A percentile compares a stretch with the other conserved stretches of the same genome.
Evolutionary conservation across 2,113 vertebrate genomes (phyloP).

Genomic region (Petaurus breviceps): DNA sequence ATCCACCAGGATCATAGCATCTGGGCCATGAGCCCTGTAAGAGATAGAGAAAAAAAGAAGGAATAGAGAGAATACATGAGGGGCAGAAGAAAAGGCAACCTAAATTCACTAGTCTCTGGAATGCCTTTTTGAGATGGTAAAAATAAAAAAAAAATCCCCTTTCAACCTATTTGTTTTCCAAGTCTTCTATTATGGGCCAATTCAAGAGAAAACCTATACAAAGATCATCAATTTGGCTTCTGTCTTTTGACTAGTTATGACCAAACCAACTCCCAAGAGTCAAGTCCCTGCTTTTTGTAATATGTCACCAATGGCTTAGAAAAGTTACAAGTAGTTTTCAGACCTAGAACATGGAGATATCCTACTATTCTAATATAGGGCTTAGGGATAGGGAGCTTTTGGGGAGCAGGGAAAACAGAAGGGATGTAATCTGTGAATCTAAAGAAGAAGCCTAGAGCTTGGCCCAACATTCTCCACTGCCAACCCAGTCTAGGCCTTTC

Average conservation of each 20-base stretch:
- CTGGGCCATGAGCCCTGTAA: slow-evolving; percentile 95
- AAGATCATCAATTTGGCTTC: background rate
- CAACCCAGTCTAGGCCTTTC: slow-evolving; percentile 30
- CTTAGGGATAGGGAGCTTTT: background rate
- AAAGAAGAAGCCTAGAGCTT: background rate
- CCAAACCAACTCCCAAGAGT: background rate
- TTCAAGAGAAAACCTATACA: background rate
- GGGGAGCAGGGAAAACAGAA: too few species aligned
- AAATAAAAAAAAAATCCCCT: background rate
- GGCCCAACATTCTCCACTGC: background rate
- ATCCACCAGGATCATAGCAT: slow-evolving; percentile 97
- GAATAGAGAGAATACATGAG: background rate
- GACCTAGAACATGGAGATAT: background rate
- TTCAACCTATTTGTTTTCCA: background rate
- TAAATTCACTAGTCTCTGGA: background rate
- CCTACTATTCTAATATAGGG: background rate
- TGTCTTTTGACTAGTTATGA: background rate
- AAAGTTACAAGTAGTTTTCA: background rate
- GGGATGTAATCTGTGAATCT: background rate
- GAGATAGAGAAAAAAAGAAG: slow-evolving; percentile 19
- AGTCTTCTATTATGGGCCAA: background rate
- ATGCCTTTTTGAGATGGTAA: background rate
- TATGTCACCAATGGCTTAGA: background rate
- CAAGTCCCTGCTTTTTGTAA: background rate
- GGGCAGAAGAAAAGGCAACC: background rate